phyloP scores from a whole-genome alignment of 2,797 vertebrate species.

The Threskiornis aethiopicus region DNA sequence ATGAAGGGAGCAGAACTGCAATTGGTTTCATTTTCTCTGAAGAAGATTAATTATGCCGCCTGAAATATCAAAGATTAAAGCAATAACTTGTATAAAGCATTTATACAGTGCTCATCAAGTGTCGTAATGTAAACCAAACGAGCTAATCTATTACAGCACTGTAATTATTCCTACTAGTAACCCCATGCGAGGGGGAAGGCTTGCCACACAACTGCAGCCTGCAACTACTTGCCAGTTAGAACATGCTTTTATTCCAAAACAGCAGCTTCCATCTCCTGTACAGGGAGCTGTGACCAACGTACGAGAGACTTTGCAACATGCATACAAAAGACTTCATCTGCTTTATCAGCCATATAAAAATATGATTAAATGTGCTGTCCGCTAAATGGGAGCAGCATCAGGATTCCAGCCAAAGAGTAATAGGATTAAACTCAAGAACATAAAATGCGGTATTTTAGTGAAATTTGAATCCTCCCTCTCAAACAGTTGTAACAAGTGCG shows the following conservation, averaged over 20 bases:
- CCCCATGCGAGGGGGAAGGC: fast-evolving
- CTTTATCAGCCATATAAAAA: not conserved
- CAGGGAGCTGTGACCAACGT: not conserved
- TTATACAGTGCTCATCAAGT: not conserved
- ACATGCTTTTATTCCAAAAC: not conserved
- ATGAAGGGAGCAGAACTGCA: not conserved
- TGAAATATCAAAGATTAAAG: not conserved
- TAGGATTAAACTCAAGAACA: not conserved
- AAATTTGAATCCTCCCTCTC: not conserved
- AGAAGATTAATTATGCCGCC: not conserved
- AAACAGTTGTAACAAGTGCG: not conserved
- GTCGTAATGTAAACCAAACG: not conserved
- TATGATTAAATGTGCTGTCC: not conserved
- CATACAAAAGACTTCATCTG: not conserved
- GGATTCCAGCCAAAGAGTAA: not conserved
- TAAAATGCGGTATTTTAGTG: not conserved
- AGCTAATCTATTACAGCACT: not conserved
- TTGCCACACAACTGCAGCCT: fast-evolving
- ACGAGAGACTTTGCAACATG: not conserved
- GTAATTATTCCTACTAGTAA: not conserved
- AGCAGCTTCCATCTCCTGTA: not conserved
- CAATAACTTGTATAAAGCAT: not conserved
- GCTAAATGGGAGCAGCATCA: not conserved
- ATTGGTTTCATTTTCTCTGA: not conserved
- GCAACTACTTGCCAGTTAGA: not conserved